These are phyloP conservation scores for Helicolenus hilgendorfi DNA, from an alignment of 2,797 vertebrate species.

Conservation along the genomic window DNA sequence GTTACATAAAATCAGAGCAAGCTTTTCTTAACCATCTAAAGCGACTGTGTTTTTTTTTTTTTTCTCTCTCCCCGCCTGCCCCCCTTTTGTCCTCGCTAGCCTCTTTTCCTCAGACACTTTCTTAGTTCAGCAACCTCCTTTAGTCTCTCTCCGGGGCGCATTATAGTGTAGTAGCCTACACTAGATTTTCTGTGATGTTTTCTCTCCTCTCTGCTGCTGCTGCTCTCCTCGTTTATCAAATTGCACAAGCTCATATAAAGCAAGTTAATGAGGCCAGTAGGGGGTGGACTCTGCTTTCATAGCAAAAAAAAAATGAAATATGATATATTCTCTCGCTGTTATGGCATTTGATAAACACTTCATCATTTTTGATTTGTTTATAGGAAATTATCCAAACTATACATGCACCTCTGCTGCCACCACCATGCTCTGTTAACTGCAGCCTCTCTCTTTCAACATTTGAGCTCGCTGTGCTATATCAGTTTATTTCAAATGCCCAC, in stretches of 20 bases:
- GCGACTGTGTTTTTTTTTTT: neutral
- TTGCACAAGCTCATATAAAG: constrained; percentile 51
- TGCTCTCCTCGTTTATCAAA: constrained; percentile 51
- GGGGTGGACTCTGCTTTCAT: constrained; percentile 42
- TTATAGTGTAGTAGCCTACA: constrained; percentile 41
- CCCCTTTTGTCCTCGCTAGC: constrained; percentile 45
- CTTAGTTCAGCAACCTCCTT: constrained; percentile 55
- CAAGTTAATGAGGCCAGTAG: constrained; percentile 66
- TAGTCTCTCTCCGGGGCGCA: constrained; percentile 54
- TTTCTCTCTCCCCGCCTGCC: neutral
- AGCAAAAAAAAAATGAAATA: constrained; percentile 32
- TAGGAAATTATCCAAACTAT: constrained; percentile 1
- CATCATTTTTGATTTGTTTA: constrained; percentile 16
- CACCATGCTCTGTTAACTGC: neutral
- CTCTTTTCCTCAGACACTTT: constrained; percentile 30
- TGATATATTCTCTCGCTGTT: constrained; percentile 9
- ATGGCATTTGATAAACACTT: constrained; percentile 28
- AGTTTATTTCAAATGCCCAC: constrained; percentile 19
- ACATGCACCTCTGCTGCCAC: neutral
- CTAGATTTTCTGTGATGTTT: constrained; percentile 57
- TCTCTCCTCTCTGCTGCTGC: constrained; percentile 38
- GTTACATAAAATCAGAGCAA: constrained; percentile 36
- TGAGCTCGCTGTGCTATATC: constrained; percentile 4
- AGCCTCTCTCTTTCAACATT: neutral
- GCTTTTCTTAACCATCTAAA: constrained; percentile 4